These are phyloP conservation scores for Lagopus leucura DNA, from an alignment of 2,113 vertebrate species.

Conservation along the genomic window DNA sequence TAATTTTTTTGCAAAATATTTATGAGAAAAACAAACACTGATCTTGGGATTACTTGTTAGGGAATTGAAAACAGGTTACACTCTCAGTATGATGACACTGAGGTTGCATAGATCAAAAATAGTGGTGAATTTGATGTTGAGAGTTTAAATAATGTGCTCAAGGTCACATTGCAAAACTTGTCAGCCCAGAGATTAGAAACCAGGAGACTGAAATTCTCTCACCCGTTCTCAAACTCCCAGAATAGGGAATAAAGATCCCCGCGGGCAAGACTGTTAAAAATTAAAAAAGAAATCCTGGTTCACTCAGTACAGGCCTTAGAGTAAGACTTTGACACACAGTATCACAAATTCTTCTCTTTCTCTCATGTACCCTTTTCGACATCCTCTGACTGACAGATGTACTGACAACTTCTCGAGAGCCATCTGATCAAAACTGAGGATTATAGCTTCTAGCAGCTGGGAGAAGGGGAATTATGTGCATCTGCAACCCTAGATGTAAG, in stretches of 20 bases:
- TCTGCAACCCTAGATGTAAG: background rate
- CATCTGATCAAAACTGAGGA: background rate
- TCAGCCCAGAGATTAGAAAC: background rate
- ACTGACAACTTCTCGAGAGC: background rate
- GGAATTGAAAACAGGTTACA: background rate
- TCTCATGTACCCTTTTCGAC: background rate
- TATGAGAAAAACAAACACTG: background rate
- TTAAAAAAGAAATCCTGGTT: background rate
- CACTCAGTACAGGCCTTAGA: background rate
- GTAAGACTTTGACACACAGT: background rate
- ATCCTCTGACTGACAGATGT: slow-evolving; percentile 6
- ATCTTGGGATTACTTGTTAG: background rate
- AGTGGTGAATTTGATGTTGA: background rate
- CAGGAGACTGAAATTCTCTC: background rate
- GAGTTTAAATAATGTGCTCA: background rate
- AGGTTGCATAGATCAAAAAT: background rate
- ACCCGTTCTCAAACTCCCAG: background rate
- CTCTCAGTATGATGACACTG: background rate
- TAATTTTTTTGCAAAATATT: background rate
- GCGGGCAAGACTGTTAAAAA: background rate
- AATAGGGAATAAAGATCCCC: background rate
- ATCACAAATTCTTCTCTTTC: background rate
- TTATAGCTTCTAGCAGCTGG: background rate
- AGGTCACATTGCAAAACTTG: background rate
- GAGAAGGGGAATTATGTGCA: background rate